phyloP scores from a whole-genome alignment of 2,888 invertebrate species.

The Scaptomyza caliginosa region DNA sequence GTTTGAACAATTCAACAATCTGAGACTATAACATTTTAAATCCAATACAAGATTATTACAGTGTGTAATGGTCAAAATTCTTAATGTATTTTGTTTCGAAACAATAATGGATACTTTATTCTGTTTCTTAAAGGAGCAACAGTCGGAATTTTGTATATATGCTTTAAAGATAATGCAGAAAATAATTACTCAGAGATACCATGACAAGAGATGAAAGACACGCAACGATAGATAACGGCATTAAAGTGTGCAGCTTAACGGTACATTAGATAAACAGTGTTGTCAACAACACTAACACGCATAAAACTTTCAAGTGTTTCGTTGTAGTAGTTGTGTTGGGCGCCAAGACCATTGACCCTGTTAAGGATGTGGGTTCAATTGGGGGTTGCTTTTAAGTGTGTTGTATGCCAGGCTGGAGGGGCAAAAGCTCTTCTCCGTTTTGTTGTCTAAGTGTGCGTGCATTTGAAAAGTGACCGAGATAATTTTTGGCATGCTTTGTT shows the following conservation, averaged over 20 bases:
- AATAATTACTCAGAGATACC: conserved; percentile 50
- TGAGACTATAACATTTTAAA: conserved; percentile 24
- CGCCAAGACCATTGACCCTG: conserved; percentile 63
- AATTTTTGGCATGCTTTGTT: conserved; percentile 75
- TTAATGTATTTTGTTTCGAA: background rate
- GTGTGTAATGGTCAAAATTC: background rate
- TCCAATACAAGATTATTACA: conserved; percentile 35
- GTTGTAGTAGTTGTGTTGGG: conserved; percentile 22
- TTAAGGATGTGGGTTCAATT: conserved; percentile 34
- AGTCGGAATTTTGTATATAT: too few species aligned
- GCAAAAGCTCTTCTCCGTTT: conserved; percentile 5
- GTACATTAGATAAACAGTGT: conserved; percentile 76
- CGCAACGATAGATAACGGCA: conserved; percentile 49
- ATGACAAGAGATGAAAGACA: conserved; percentile 20
- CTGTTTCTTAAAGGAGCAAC: too few species aligned
- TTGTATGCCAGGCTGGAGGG: background rate
- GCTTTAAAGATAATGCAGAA: conserved; percentile 62
- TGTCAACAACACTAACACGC: conserved; percentile 42
- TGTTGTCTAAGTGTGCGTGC: conserved; percentile 62
- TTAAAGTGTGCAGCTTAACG: conserved; percentile 74
- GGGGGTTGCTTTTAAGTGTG: background rate
- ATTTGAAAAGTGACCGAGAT: conserved; percentile 76
- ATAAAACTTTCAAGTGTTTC: conserved; percentile 56
- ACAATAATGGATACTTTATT: too few species aligned
- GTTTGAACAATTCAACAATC: conserved; percentile 31